These are phyloP conservation scores for Galerucella calmariensis DNA, from an alignment of 2,888 invertebrate species.

Conservation along the genomic window DNA sequence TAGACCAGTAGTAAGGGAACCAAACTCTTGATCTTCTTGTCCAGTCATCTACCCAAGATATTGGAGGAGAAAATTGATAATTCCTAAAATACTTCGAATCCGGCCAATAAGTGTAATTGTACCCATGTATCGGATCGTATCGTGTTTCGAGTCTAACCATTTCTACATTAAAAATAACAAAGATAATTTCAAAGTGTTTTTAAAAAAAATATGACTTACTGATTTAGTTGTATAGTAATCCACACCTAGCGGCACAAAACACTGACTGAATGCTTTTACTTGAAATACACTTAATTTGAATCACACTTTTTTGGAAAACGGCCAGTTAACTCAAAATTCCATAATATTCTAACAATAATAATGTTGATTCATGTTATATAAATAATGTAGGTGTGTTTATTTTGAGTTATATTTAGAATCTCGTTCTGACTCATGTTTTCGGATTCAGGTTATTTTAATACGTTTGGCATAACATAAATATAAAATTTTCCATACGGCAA, in stretches of 20 bases:
- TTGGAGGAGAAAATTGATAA: constrained; percentile 53
- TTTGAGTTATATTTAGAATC: constrained; percentile 12
- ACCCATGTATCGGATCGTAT: constrained; percentile 52
- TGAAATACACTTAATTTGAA: not conserved
- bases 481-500: not conserved
- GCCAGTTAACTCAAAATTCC: constrained; percentile 18
- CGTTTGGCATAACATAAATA: not conserved
- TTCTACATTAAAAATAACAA: not conserved
- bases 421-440: not conserved
- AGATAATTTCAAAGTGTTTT: not conserved
- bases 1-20: constrained; percentile 56
- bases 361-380: constrained; percentile 18
- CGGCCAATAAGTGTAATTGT: constrained; percentile 52
- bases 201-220: not conserved
- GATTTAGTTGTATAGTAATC: not conserved
- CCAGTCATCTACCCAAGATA: constrained; percentile 51
- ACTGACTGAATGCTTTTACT: not conserved
- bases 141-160: constrained; percentile 49
- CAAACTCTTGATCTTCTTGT: constrained; percentile 50
- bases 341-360: not conserved
- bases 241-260: too few relatives aligned
- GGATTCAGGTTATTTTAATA: not conserved
- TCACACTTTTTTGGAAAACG: constrained; percentile 15
- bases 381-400: constrained; percentile 13
- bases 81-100: constrained; percentile 54